phyloP scores from a whole-genome alignment of 92 coral and sea anemone genomes.

The Epizoanthus illoricatus region DNA sequence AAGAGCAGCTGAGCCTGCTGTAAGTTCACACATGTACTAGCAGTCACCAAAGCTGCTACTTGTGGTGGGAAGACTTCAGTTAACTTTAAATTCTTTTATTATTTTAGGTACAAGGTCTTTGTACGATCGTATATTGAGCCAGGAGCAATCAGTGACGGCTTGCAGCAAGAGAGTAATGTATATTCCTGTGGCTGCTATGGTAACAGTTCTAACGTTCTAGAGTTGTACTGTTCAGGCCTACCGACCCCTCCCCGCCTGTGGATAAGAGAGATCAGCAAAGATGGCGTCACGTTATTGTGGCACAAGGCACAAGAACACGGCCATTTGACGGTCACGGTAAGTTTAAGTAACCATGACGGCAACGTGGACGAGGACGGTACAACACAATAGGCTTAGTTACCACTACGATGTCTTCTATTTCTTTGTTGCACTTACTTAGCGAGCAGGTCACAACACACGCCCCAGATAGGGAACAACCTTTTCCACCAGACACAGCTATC shows the following conservation, averaged over 20 bases:
- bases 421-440: no score
- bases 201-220: conserved; percentile 58
- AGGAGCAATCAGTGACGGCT: conserved; percentile 38
- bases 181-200: conserved; percentile 83
- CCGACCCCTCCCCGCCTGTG: conserved; percentile 54
- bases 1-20: not conserved
- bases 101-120: conserved; percentile 49
- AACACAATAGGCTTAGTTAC: no score
- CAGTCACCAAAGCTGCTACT: not conserved
- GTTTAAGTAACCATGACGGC: not conserved
- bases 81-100: not conserved
- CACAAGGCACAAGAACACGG: conserved; percentile 60
- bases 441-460: no score
- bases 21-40: not conserved
- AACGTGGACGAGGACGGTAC: no score
- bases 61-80: not conserved
- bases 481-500: no score
- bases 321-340: conserved; percentile 57
- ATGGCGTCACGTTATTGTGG: conserved; percentile 66
- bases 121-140: conserved; percentile 69
- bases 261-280: conserved; percentile 58
- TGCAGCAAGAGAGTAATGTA: conserved; percentile 5
- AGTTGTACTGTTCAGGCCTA: conserved; percentile 56
- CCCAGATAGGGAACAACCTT: no score
- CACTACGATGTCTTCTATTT: no score